A percentile compares a stretch with the other conserved stretches of the same genome.
phyloP scores from a whole-genome alignment of 2,888 invertebrate species.

The Exephanes ischioxanthus region DNA sequence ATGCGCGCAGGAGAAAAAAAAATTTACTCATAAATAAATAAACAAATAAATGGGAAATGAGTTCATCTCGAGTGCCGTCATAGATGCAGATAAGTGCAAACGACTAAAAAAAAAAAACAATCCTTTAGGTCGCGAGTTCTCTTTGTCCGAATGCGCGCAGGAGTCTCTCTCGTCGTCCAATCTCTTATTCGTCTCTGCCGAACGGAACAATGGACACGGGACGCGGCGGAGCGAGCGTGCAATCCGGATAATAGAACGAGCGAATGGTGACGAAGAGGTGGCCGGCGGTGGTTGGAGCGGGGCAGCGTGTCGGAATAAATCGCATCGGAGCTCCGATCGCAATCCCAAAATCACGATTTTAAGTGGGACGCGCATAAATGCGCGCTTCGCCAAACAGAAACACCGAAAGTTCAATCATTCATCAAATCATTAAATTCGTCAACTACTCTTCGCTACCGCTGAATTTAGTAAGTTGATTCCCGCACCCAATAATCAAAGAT shows the following conservation, averaged over 20 bases:
- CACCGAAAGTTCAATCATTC: too few species aligned
- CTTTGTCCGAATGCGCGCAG: conserved; percentile 32
- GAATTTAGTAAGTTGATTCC: neutral
- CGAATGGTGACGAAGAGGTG: conserved; percentile 49
- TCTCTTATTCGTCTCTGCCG: conserved; percentile 59
- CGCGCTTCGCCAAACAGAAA: too few species aligned
- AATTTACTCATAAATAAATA: conserved; percentile 4
- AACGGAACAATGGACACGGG: conserved; percentile 55
- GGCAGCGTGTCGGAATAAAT: conserved; percentile 32
- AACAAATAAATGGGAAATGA: neutral
- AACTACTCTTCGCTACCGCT: neutral
- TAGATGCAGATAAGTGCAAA: neutral
- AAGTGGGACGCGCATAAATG: neutral
- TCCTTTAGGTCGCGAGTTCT: conserved; percentile 1
- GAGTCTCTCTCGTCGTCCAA: conserved; percentile 31
- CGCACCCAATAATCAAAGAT: neutral
- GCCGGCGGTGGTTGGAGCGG: conserved; percentile 14
- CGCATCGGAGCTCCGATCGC: conserved; percentile 30
- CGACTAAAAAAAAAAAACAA: neutral
- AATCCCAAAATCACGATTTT: conserved; percentile 17
- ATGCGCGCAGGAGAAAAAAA: neutral
- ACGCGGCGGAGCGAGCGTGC: conserved; percentile 37
- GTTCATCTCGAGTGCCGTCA: neutral
- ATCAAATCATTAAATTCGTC: too few species aligned
- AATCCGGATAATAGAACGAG: conserved; percentile 64